Conservation (phyloP, 2,797 vertebrate species). For the Danio kyathit region DNA sequence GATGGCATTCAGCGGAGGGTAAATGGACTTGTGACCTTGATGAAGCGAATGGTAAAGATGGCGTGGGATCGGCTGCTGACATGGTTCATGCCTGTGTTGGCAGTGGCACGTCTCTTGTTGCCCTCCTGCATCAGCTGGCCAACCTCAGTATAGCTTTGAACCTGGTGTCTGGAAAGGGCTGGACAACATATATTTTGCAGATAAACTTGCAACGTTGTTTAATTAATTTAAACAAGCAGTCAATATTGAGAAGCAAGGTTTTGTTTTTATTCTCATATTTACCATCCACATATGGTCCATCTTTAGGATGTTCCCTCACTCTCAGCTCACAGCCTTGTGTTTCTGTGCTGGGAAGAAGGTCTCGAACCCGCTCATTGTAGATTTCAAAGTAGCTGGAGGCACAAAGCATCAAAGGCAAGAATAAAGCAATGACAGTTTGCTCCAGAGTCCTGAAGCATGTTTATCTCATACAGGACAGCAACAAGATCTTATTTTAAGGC, state of each 20-base stretch:
- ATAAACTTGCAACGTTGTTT: neutral
- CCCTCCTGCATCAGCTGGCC: slow-evolving; percentile 97
- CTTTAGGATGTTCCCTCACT: slow-evolving; percentile 94
- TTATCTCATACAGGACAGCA: slow-evolving; percentile 5
- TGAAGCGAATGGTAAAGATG: slow-evolving; percentile 98
- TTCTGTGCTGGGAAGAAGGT: slow-evolving; percentile 92
- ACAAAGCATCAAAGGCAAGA: slow-evolving; percentile 53
- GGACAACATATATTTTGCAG: slow-evolving; percentile 11
- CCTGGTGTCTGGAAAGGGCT: slow-evolving; percentile 97
- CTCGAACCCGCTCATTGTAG: slow-evolving; percentile 94
- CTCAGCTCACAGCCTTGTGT: slow-evolving; percentile 92
- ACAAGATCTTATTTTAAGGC: neutral
- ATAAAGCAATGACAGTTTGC: slow-evolving; percentile 6
- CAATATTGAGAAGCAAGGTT: neutral
- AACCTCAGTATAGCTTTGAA: slow-evolving; percentile 93
- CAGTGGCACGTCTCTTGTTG: slow-evolving; percentile 93
- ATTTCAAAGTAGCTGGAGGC: slow-evolving; percentile 92
- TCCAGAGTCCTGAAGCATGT: neutral
- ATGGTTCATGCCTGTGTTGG: slow-evolving; percentile 94
- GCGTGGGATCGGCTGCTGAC: slow-evolving; percentile 95
- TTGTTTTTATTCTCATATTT: slow-evolving; percentile 55
- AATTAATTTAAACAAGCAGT: neutral
- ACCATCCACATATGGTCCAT: slow-evolving; percentile 97
- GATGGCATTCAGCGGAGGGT: slow-evolving; percentile 39
- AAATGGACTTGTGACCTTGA: slow-evolving; percentile 82